phyloP scores from a whole-genome alignment of 2,113 vertebrate species.

The Gila orcuttii region DNA sequence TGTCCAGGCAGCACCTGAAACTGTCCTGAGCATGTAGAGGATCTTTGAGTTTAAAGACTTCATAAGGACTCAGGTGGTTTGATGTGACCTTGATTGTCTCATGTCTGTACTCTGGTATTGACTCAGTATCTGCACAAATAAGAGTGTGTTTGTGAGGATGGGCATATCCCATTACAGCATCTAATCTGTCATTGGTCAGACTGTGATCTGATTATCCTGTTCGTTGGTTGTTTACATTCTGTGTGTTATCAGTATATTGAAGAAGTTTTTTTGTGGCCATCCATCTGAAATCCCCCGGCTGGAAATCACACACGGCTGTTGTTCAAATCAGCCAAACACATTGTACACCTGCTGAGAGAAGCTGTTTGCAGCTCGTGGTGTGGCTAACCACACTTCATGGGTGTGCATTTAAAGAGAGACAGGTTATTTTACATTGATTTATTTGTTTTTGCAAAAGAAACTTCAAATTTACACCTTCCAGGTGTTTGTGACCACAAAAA shows the following conservation, averaged over 20 bases:
- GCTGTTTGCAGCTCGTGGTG: conserved; percentile 14
- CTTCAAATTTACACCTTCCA: neutral
- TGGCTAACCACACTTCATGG: conserved; percentile 46
- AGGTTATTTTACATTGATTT: conserved; percentile 7
- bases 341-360: conserved; percentile 40
- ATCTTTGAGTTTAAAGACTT: neutral
- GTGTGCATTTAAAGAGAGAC: conserved; percentile 3
- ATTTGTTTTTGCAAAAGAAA: neutral
- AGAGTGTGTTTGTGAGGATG: neutral
- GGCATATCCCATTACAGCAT: neutral
- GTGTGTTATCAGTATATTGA: conserved; percentile 4
- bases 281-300: conserved; percentile 48
- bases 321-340: conserved; percentile 13
- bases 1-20: neutral
- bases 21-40: neutral
- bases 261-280: conserved; percentile 31
- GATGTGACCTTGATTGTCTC: conserved; percentile 35
- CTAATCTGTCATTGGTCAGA: neutral
- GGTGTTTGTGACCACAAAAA: conserved; percentile 13
- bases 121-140: conserved; percentile 21
- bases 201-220: neutral
- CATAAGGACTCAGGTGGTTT: conserved; percentile 7
- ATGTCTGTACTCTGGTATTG: conserved; percentile 39
- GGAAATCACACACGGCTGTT: conserved; percentile 51
- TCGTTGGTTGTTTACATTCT: neutral